Evolutionary conservation across 92 coral and sea anemone species (phyloP).

Genomic region (Parazoanthus darwini): DNA sequence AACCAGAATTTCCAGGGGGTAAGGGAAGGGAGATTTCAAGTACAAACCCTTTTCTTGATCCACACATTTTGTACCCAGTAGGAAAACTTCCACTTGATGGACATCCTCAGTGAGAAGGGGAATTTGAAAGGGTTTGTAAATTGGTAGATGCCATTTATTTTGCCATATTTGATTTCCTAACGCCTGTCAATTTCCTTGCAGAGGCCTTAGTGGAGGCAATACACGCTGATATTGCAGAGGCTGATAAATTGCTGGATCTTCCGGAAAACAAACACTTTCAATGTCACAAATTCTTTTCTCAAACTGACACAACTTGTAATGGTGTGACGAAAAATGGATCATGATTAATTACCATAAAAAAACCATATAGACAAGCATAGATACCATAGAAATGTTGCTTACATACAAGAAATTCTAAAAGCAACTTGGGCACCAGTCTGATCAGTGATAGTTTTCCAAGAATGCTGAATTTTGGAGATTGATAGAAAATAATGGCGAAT

Average conservation of each 20-base stretch:
- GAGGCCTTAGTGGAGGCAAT: constrained; percentile 92
- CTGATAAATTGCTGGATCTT: constrained; percentile 75
- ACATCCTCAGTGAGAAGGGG: no score
- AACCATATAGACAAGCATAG: no score
- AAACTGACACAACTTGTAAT: constrained; percentile 39
- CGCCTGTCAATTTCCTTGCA: constrained; percentile 29
- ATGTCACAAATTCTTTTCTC: constrained; percentile 73
- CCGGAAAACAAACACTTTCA: constrained; percentile 73
- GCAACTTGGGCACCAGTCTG: background rate
- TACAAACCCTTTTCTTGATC: no score
- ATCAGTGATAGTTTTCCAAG: background rate
- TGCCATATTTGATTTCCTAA: no score
- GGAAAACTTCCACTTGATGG: no score
- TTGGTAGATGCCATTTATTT: no score
- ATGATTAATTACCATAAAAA: background rate
- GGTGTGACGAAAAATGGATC: constrained; percentile 23
- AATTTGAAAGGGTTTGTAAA: no score
- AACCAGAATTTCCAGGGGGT: no score
- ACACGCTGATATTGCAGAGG: constrained; percentile 77
- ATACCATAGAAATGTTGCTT: background rate
- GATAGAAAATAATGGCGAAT: background rate
- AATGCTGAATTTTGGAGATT: no score
- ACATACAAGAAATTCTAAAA: background rate
- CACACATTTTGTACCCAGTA: no score
- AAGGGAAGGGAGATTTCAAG: no score